Evolutionary conservation across 1,140 invertebrate genomes (phyloP).

Genomic region (Euura lappo): DNA sequence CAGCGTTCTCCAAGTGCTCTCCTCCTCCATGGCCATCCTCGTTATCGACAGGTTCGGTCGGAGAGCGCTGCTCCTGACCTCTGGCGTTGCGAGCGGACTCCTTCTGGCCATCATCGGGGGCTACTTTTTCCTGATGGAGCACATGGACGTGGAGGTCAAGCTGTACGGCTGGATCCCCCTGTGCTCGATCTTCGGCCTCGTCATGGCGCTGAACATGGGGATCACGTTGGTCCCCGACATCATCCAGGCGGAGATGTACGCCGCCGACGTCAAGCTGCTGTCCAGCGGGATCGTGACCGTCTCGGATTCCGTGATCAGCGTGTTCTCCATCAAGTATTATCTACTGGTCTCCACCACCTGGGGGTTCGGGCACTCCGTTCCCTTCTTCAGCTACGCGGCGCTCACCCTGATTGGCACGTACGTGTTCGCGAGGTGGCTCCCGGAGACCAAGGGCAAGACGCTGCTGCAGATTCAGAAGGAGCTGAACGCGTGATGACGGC

Average conservation of each 20-base stretch:
- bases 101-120: slow-evolving; percentile 61
- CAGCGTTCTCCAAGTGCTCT: slow-evolving; percentile 56
- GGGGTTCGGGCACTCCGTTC: slow-evolving; percentile 64
- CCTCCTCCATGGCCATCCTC: slow-evolving; percentile 38
- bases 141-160: slow-evolving; percentile 20
- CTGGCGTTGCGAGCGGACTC: slow-evolving; percentile 31
- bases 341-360: slow-evolving; percentile 65
- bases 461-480: slow-evolving; percentile 55
- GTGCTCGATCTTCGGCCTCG: slow-evolving; percentile 65
- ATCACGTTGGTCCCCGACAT: slow-evolving; percentile 72
- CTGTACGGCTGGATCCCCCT: slow-evolving; percentile 64
- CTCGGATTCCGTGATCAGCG: slow-evolving; percentile 70
- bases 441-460: slow-evolving; percentile 82
- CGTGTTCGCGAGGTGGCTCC: slow-evolving; percentile 66
- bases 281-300: slow-evolving; percentile 71
- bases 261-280: slow-evolving; percentile 69
- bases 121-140: slow-evolving; percentile 66
- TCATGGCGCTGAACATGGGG: slow-evolving; percentile 71
- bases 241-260: slow-evolving; percentile 75
- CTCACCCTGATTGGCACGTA: slow-evolving; percentile 56
- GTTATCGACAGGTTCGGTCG: slow-evolving; percentile 60
- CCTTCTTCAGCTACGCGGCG: slow-evolving; percentile 75
- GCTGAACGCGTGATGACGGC: slow-evolving; percentile 20
- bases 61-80: slow-evolving; percentile 56
- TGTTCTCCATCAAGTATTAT: slow-evolving; percentile 74